Percentiles rank a stretch among this genome's conserved stretches.
phyloP scores from a whole-genome alignment of 2,113 vertebrate genomes.

The Rhinoderma darwinii region DNA sequence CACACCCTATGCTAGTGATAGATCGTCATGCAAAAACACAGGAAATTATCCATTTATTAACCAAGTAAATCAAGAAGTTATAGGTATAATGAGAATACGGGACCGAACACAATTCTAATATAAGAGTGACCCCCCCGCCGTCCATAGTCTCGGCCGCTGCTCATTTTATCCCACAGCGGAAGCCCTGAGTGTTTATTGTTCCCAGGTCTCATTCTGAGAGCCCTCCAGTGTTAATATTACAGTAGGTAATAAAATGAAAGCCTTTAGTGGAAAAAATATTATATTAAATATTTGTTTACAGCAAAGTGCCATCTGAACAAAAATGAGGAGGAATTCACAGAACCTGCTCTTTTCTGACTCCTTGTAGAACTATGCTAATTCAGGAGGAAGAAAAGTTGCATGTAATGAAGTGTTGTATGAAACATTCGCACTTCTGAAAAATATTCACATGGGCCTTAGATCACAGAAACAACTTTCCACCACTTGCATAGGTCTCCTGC shows the following conservation, averaged over 20 bases:
- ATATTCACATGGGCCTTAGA: background rate
- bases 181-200: background rate
- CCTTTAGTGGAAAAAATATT: background rate
- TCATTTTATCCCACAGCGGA: background rate
- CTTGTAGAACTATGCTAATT: background rate
- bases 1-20: no score
- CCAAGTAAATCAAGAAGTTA: no score
- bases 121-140: background rate
- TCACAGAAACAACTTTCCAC: background rate
- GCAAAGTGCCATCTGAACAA: background rate
- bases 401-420: background rate
- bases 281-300: slow-evolving; percentile 13
- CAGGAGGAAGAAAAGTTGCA: background rate
- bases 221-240: slow-evolving; percentile 10
- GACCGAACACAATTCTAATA: no score
- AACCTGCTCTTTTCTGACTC: background rate
- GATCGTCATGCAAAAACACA: no score
- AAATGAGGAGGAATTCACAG: background rate
- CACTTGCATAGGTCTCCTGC: background rate
- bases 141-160: background rate
- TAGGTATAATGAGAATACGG: no score
- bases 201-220: background rate
- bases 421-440: background rate
- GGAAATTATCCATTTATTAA: no score
- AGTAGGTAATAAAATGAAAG: background rate